Evolutionary conservation across 1,140 invertebrate species (phyloP), one percentile per base, ranked within the genome.

Genomic region (Pinna nobilis): DNA sequence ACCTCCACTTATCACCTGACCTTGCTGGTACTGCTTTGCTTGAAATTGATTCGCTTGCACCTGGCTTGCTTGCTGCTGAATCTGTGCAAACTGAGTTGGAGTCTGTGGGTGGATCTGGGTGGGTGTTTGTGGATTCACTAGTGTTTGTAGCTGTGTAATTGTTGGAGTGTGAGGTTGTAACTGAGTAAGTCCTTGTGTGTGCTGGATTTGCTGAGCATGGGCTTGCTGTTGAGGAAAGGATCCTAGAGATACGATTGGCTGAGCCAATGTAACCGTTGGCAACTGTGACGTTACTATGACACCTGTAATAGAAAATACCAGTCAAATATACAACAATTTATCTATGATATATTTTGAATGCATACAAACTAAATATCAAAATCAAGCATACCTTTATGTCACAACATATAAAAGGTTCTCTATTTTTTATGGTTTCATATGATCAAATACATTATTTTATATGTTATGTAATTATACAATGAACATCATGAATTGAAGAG

Each of bases 71-170:
- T 57, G 66, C 53, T 69, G 66, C 28, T 69, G 66, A 9, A 37
- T 53, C 28, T 57, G 66, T 41, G 51, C 37, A 18, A 69, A 11
- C 66, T 69, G 66, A 25, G 66, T 69, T 28, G 66, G 66, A 9
- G 66, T 69, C 6, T 69, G 66, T 13, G 51, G 66, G 18, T 37
- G 51, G 28, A 69, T 53, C 50, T 69, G 66, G 51, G 66, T 69
- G 30, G 53, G 66, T 18, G 66, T 69, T 15, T 69, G 66, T 3
- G 66, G 61, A 18, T 61, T 68, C 33, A 65, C 65, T 9, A 70
- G 49, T n/a, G 59, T 60, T 39, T 70, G 68, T 25, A 73, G 61
- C 64, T 77, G 76, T 20, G 76, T 63, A 37, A 63, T 41, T 39
- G 59, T 23, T 32, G 35, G 18, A 13, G 25, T 32, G 3, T 15